Percentiles rank a stretch among this genome's conserved stretches.
Conservation (phyloP, 1,140 invertebrate genomes). For the Drosophila orena region DNA sequence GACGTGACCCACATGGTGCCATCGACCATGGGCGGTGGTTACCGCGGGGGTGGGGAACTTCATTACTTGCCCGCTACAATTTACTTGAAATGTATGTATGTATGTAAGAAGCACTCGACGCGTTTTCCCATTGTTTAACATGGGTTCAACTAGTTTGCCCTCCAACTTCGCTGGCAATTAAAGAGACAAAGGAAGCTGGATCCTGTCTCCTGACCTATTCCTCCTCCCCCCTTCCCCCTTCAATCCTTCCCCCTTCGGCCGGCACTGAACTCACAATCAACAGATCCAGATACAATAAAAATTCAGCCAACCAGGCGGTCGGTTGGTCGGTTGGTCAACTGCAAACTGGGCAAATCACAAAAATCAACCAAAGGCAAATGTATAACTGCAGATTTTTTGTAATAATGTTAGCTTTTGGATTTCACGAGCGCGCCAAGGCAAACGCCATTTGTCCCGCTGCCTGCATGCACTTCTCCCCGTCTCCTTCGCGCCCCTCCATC, state of each 20-base stretch:
- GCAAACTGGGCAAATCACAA: slow-evolving; percentile 45
- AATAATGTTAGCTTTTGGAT: slow-evolving; percentile 74
- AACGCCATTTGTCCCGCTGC: slow-evolving; percentile 55
- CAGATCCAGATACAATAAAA: slow-evolving; percentile 43
- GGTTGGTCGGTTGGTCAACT: slow-evolving; percentile 44
- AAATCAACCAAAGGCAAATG: slow-evolving; percentile 71
- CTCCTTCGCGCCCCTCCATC: background rate
- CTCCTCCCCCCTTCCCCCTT: background rate
- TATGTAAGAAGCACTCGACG: no score
- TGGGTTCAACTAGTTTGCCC: background rate
- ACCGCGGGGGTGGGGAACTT: background rate
- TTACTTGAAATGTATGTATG: no score
- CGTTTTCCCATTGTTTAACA: no score
- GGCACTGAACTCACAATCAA: slow-evolving; percentile 23
- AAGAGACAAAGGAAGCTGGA: background rate
- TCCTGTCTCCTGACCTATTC: background rate
- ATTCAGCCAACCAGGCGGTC: slow-evolving; percentile 33
- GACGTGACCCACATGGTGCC: slow-evolving; percentile 35
- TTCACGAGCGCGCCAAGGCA: slow-evolving; percentile 58
- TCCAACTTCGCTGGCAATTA: background rate
- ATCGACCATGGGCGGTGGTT: slow-evolving; percentile 6
- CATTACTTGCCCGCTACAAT: no score
- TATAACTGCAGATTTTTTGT: slow-evolving; percentile 71
- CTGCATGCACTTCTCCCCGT: slow-evolving; percentile 13
- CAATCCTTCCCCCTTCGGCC: background rate